Evolutionary conservation across 2,888 invertebrate genomes (phyloP), one percentile per base, ranked within the genome.

Genomic region (Geotrupes spiniger): DNA sequence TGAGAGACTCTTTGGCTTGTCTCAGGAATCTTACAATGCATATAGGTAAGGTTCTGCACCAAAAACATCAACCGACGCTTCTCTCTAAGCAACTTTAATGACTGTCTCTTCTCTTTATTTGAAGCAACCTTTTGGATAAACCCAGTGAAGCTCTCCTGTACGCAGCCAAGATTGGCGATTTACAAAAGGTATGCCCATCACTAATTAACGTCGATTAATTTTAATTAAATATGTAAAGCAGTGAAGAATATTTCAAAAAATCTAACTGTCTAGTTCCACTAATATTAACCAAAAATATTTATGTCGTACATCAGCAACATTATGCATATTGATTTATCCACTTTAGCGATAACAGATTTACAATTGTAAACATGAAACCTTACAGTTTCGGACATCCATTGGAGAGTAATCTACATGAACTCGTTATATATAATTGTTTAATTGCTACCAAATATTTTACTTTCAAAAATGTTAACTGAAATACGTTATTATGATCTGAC

Each of bases 121-220:
- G 61, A 78, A 87, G 89, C 74, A 84, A 87, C 74, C 79, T 88
- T 66, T 77, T 88, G 71, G 89, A 91, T 75, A 89, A 85, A 78
- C 85, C 89, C 62, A 85, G 87, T 62, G 90, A 91, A 73, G 82
- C 83, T 62, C 79, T 92, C 61, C 78, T 92, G 62, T 85, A 85
- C 76, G 90, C 91, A 54, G 90, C 91, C 37, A 90, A 89, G 79
- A 78, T 80, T 63, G 91, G 91, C 54, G 89, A 92, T 75, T 76
- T 91, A 52, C 83, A 81, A 77, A 80, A 82, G 79, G 88, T 88
- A 78, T 77, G 77, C 45, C 39, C 15, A 37, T 37, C 17, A 37
- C 6, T n/a, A 15, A 12, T 12, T 16, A 2, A 17, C 3, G 12
- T n/a, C 14, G 9, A 12, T 40, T 3, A 36, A 12, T 14, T 36